These are phyloP conservation scores for Anorthoa munda DNA, from an alignment of 2,888 invertebrate genomes.

Conservation along the genomic window DNA sequence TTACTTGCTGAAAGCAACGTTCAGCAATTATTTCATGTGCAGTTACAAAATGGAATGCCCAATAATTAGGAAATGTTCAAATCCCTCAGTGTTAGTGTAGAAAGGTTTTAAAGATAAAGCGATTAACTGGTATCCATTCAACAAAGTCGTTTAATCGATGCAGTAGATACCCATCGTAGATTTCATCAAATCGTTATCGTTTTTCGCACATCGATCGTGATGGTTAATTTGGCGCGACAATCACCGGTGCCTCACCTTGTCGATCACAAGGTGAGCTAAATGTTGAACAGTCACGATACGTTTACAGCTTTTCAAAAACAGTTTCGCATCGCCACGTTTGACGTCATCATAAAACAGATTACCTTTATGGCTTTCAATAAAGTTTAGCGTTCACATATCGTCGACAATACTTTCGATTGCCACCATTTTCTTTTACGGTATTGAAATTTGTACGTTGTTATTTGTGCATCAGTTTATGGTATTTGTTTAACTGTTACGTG, in stretches of 20 bases:
- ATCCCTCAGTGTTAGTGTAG: background rate
- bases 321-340: constrained; percentile 37
- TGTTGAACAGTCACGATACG: constrained; percentile 71
- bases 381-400: constrained; percentile 32
- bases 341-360: constrained; percentile 46
- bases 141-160: constrained; percentile 51
- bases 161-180: constrained; percentile 35
- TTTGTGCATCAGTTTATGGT: background rate
- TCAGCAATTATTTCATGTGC: too few species aligned
- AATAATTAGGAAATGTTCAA: too few species aligned
- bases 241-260: constrained; percentile 55
- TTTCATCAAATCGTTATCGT: constrained; percentile 45
- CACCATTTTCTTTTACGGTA: constrained; percentile 14
- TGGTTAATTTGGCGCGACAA: constrained; percentile 63
- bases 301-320: constrained; percentile 33
- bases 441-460: background rate
- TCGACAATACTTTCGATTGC: background rate
- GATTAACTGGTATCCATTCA: background rate
- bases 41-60: too few species aligned
- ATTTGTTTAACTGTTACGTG: background rate
- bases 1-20: too few species aligned
- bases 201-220: constrained; percentile 58
- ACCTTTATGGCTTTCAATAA: constrained; percentile 27
- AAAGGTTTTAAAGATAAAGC: background rate
- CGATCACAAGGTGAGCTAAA: constrained; percentile 63